Evolutionary conservation across 35 echinoderm and acorn worm species (phyloP), one percentile per base, ranked within the genome.

Genomic region (Amphiura filiformis): DNA sequence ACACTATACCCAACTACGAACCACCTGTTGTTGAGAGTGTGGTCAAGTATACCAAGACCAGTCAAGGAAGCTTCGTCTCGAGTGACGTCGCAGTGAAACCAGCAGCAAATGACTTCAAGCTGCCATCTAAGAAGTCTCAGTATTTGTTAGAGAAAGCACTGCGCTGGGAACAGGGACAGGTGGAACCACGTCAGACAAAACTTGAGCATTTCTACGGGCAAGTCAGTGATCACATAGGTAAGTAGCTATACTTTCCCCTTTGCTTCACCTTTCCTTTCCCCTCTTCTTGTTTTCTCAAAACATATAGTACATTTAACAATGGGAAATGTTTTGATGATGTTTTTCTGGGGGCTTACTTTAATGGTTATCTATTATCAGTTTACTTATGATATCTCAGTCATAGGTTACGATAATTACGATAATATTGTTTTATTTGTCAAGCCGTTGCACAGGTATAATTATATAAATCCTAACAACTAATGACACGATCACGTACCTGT

Each of bases 141-240:
- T 94, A 94, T 78, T 37, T 90, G 52, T 78, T 94, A 12, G 57
- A 90, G 80, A 94, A 94, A 39, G 93, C 93, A 3, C 35, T 94
- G 79, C 64, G 82, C 37, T 82, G 78, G 57, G 93, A 94, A 76
- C 49, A 86, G 61, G 84, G 37, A 57, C 86, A 82, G 56, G 78
- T 84, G 35, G 44, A 82, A 37, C 39, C 38, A 0, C 81, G 84
- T 18, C 56, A 94, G 80, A 87, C 39, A 35, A 94, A 83, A 86
- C 83, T 94, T 0, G 22, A 84, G 14, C 82, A 90, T 14, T 94
- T 94, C 57, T 80, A 70, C 86, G 13, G 64, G 20, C 52, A 90
- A 86, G 80, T 90, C 90, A 87, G 75, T 26, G 26, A 90, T 37
- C 35, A 89, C 31, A 80, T 86, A 83, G 93, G 93, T 94, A 83